Base-by-base conservation (phyloP, 2,888 invertebrate genomes). In the Dendrolimus pini region DNA sequence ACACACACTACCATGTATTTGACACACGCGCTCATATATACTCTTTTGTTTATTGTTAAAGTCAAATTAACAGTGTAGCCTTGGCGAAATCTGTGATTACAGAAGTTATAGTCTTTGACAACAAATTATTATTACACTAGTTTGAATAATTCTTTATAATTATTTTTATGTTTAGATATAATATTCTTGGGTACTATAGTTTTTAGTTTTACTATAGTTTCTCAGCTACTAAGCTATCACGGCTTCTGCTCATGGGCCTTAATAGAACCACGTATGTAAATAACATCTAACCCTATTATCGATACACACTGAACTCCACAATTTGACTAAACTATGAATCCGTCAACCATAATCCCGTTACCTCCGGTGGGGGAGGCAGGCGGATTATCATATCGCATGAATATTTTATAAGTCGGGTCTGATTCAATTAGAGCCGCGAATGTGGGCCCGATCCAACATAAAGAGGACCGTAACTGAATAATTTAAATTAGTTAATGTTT, bases 321-420 rank as follows among this genome's bases (percentile, higher is more conserved):
- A 83, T 83, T 82, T 82, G 80, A 72, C 76, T 82, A 81, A 83
- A 79, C 79, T 79, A 76, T 70, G 77, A 77, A 80, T 78, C 70
- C 75, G 77, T 81, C 76, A 76, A 69, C 68, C 68, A 66, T 77
- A 78, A 78, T 59, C 62, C 54, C 59, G 59, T 61, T 57, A 63
- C 56, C 55, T 56, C 1, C 53, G 56, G 62, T 60, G 54, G 59
- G 68, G 68, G 66, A 62, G 66, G 70, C 70, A 70, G 77, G 67
- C 77, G 79, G 82, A 87, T 89, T 88, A 87, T 83, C 85, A 86
- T 85, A 86, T 77, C 80, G 75, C 81, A 89, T 89, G 89, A 89
- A 89, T 89, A 89, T 89, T 89, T 86, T 85, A 89, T 89, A 80
- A 81, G 85, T 72, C 70, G 67, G 71, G 70, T 71, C 47, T 76